Evolutionary conservation across 1,140 invertebrate genomes (phyloP).

Genomic region (Belonocnema kinseyi): DNA sequence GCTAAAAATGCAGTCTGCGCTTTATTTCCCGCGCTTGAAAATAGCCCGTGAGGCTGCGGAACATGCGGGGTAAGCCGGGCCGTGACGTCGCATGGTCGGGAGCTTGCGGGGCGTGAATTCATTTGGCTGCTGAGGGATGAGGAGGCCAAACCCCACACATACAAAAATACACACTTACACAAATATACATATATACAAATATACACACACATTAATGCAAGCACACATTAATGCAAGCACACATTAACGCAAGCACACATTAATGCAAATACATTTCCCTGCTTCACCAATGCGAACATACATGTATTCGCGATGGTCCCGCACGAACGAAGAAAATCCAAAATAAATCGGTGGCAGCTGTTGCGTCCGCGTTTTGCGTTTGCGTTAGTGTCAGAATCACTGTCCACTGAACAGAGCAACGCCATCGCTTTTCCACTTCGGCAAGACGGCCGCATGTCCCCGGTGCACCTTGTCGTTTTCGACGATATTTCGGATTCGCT

Average conservation of each 20-base stretch:
- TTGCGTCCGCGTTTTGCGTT: constrained; percentile 58
- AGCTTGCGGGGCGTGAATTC: constrained; percentile 1
- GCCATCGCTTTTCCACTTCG: constrained; percentile 49
- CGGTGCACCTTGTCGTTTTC: constrained; percentile 41
- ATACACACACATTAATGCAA: neutral
- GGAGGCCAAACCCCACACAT: neutral
- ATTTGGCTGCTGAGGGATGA: constrained; percentile 17
- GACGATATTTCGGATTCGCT: constrained; percentile 45
- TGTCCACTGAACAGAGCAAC: constrained; percentile 51
- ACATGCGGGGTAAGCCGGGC: constrained; percentile 44
- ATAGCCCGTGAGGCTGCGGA: constrained; percentile 62
- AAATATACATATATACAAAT: neutral
- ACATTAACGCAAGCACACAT: neutral
- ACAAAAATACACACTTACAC: constrained; percentile 18
- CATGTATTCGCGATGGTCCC: constrained; percentile 35
- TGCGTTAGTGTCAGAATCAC: constrained; percentile 62
- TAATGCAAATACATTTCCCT: neutral
- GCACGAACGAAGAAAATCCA: constrained; percentile 60
- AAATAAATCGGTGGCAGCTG: constrained; percentile 74
- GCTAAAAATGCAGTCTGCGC: constrained; percentile 70
- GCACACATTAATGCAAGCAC: neutral
- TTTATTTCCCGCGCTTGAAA: constrained; percentile 73
- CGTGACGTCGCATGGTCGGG: constrained; percentile 35
- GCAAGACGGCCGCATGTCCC: constrained; percentile 36
- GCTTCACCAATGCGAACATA: neutral